Base-by-base conservation (phyloP, 1,140 invertebrate species). In the Philotrypesis tridentata region DNA sequence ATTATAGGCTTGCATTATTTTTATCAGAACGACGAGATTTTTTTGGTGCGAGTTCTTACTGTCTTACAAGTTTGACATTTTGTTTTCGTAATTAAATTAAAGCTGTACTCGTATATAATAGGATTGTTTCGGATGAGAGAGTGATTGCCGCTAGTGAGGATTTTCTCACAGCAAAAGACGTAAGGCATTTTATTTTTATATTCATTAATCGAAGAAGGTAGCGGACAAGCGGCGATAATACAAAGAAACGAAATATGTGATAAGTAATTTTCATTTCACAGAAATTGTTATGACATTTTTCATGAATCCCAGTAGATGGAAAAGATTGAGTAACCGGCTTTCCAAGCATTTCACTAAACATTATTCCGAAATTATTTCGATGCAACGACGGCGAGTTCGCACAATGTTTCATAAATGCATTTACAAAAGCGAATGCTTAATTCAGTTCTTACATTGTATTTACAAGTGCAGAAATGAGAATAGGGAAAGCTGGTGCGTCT, bases 181-280 rank as follows among this genome's bases (percentile, higher is more conserved):
- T 29, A 29, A 70, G 67, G 31, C 67, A n/a, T 37, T 75, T 75
- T 74, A 74, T 74, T 74, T 74, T 74, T 75, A 25, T 75, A 75
- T 72, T 61, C 25, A 55, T 73, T 73, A 6, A 14, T 75, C 37
- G 40, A 63, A 23, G 72, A 48, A 71, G 68, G 37, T 67, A 68
- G 71, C 21, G 7, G 33, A 72, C 55, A 23, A 27, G 9, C 9
- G 33, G 33, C n/a, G 14, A 31, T n/a, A n/a, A 21, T 60, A 17
- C 11, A 63, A 37, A 63, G 25, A 74, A 27, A 74, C 17, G 48
- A 60, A 61, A 74, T 61, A 60, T 60, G 61, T 61, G 60, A 48
- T 74, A 74, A 6, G 61, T 74, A 61, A 33, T 61, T 74, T 74
- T 29, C n/a, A 27, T 48, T 31, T 61, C 27, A 33, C 31, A 12